Conservation (phyloP, 2,888 invertebrate species). For the Hydroisotoma schaefferi region DNA sequence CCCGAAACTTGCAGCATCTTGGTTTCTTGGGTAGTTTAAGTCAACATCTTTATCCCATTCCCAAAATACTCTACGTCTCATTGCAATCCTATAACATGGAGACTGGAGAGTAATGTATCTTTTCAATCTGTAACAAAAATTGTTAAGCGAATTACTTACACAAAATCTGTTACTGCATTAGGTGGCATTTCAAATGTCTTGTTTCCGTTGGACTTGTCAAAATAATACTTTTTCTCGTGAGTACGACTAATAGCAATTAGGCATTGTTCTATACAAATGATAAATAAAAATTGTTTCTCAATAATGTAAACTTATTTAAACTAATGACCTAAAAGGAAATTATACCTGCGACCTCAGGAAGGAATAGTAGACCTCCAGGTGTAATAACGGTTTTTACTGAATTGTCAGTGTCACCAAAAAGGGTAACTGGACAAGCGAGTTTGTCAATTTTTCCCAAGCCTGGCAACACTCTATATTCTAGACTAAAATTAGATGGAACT, state of each 20-base stretch:
- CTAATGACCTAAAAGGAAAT: neutral
- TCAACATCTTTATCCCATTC: neutral
- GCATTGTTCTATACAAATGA: constrained; percentile 54
- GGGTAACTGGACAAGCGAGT: neutral
- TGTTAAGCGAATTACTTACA: constrained; percentile 23
- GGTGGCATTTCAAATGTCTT: constrained; percentile 51
- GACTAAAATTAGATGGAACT: neutral
- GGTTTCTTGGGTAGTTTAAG: neutral
- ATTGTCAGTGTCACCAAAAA: too few species aligned
- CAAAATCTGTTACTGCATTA: constrained; percentile 52
- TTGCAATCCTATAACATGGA: neutral
- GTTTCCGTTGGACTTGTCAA: constrained; percentile 50
- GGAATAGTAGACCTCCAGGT: neutral
- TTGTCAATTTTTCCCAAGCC: neutral
- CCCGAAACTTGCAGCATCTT: neutral
- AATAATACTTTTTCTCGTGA: constrained; percentile 53
- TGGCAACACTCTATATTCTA: neutral
- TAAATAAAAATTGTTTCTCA: neutral
- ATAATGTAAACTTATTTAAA: neutral
- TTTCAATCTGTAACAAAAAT: neutral
- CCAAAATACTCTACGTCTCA: neutral
- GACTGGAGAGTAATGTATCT: too few species aligned
- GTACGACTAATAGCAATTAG: constrained; percentile 53
- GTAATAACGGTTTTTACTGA: neutral
- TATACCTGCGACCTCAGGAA: neutral